Percentiles rank a stretch among this genome's conserved stretches.
Evolutionary conservation across 2,797 vertebrate genomes (phyloP).

Genomic region (Pipistrellus pipistrellus): DNA sequence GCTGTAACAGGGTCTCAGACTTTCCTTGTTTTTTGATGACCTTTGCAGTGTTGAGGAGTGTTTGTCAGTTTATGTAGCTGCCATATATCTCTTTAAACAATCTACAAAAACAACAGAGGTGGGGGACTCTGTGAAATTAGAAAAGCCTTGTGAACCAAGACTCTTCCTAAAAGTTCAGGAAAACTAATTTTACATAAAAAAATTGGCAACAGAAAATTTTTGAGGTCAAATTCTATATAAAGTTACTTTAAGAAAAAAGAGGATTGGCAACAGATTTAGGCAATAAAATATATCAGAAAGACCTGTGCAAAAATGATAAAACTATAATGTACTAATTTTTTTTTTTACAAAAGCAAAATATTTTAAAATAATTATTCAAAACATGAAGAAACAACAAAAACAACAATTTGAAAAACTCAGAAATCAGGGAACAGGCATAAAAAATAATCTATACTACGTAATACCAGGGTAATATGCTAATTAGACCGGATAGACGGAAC

Average conservation of each 20-base stretch:
- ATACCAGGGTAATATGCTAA: too few species aligned
- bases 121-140: neutral
- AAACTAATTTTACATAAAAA: neutral
- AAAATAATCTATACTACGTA: neutral
- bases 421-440: neutral
- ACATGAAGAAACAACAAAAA: neutral
- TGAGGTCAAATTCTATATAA: neutral
- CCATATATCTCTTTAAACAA: neutral
- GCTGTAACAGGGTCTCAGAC: neutral
- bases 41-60: neutral
- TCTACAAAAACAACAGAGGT: neutral
- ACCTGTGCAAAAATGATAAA: neutral
- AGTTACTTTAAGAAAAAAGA: constrained; percentile 22
- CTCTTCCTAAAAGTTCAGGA: neutral
- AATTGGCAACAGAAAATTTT: constrained; percentile 16
- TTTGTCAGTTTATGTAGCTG: neutral
- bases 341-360: neutral
- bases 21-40: neutral
- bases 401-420: neutral
- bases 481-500: too few species aligned
- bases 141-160: neutral
- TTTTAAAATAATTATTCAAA: constrained; percentile 13
- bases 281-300: neutral
- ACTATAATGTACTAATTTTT: neutral
- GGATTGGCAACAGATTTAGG: neutral